A percentile compares a stretch with the other conserved stretches of the same genome.
These are phyloP conservation scores for Muschampia plurimacula DNA, from an alignment of 2,888 invertebrate genomes.

Conservation along the genomic window DNA sequence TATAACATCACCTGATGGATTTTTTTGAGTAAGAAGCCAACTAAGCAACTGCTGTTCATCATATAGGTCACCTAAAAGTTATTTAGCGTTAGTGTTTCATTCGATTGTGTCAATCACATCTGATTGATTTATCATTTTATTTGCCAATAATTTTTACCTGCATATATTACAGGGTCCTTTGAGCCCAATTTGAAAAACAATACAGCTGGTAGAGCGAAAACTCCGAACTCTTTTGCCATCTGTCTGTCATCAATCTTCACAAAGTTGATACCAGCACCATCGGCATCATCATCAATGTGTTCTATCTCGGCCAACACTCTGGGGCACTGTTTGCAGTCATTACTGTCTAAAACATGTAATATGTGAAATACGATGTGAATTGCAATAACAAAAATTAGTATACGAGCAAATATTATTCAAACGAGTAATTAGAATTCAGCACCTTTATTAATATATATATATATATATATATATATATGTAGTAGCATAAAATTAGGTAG, in stretches of 20 bases:
- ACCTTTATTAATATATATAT: no score
- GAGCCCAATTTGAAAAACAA: slow-evolving; percentile 95
- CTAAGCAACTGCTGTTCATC: slow-evolving; percentile 95
- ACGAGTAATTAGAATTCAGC: neutral
- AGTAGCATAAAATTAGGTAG: no score
- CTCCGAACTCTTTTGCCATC: slow-evolving; percentile 94
- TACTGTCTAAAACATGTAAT: slow-evolving; percentile 92
- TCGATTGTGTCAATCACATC: neutral
- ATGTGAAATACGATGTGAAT: slow-evolving; percentile 56
- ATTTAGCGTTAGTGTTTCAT: neutral
- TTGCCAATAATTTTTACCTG: slow-evolving; percentile 82
- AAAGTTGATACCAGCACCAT: slow-evolving; percentile 95
- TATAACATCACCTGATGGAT: slow-evolving; percentile 96
- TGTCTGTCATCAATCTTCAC: slow-evolving; percentile 96
- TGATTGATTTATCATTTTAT: neutral
- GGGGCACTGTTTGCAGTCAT: slow-evolving; percentile 97
- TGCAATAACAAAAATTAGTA: slow-evolving; percentile 18
- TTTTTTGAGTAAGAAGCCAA: slow-evolving; percentile 96
- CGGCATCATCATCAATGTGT: slow-evolving; percentile 97
- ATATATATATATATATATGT: no score
- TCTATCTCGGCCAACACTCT: slow-evolving; percentile 95
- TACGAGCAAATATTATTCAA: no score
- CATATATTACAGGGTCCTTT: slow-evolving; percentile 96
- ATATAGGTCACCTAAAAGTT: slow-evolving; percentile 90
- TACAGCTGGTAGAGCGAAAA: slow-evolving; percentile 95